A percentile compares a stretch with the other conserved stretches of the same genome.
Conservation (phyloP, 2,888 invertebrate genomes). For the Caenorhabditis sulstoni region DNA sequence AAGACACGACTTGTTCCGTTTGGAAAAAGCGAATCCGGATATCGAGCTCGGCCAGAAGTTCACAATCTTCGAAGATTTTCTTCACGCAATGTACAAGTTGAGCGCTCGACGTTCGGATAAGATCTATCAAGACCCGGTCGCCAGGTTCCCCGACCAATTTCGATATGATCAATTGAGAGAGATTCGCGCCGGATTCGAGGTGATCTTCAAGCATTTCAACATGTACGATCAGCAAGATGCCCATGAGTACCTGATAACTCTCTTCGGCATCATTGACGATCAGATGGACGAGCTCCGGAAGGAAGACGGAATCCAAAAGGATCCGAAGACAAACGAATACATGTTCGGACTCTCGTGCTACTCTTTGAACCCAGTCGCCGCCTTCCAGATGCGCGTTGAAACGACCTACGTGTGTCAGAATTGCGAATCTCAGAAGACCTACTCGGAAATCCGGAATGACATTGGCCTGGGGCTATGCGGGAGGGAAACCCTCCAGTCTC, state of each 20-base stretch:
- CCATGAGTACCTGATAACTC: not conserved
- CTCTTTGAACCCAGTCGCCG: constrained; percentile 1
- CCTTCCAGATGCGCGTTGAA: constrained; percentile 6
- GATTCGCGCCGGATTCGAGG: not conserved
- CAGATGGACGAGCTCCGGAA: not conserved
- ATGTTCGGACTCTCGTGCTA: not conserved
- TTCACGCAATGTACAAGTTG: no score
- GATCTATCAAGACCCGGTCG: no score
- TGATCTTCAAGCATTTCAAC: not conserved
- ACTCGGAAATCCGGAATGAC: no score
- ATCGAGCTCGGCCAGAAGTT: no score
- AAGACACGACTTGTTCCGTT: no score
- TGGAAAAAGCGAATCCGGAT: not conserved
- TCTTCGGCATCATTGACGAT: not conserved
- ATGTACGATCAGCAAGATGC: constrained; percentile 15
- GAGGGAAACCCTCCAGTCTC: not conserved
- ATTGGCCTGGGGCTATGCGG: not conserved
- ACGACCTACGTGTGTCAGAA: not conserved
- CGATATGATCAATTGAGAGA: not conserved
- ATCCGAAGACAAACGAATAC: not conserved
- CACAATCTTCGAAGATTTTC: no score
- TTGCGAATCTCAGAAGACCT: not conserved
- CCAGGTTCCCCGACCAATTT: no score
- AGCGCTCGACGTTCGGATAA: not conserved
- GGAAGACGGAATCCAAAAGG: not conserved